These are phyloP conservation scores for Odontocolon sp. DNA, from an alignment of 2,888 invertebrate species.

Conservation along the genomic window DNA sequence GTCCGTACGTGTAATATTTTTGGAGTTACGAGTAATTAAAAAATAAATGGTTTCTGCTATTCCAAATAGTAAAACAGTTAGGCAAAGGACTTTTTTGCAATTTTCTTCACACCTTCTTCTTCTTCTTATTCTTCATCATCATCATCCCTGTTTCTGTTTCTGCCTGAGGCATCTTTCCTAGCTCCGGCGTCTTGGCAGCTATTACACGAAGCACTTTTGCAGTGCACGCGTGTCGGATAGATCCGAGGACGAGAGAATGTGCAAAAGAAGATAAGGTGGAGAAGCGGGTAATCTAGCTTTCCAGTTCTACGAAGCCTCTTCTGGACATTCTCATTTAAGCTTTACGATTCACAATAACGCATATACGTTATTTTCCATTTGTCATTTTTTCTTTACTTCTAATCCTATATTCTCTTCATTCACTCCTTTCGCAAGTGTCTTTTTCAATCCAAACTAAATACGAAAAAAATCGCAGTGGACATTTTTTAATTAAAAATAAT, in stretches of 20 bases:
- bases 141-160: not conserved
- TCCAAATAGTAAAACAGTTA: not conserved
- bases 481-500: no score
- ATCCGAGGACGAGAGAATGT: slow-evolving; percentile 9
- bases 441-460: no score
- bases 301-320: slow-evolving; percentile 11
- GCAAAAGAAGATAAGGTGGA: not conserved
- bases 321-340: slow-evolving; percentile 3
- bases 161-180: not conserved
- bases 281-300: slow-evolving; percentile 31
- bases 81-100: not conserved
- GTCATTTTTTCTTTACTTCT: not conserved
- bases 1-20: no score
- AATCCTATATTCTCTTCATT: not conserved
- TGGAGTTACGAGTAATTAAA: not conserved
- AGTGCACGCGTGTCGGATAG: slow-evolving; percentile 20
- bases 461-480: no score
- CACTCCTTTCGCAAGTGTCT: not conserved
- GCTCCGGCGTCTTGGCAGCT: slow-evolving; percentile 6
- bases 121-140: no score
- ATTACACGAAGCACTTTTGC: slow-evolving; percentile 8
- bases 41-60: not conserved
- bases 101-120: slow-evolving; percentile 2
- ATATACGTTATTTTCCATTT: not conserved
- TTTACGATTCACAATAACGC: not conserved